Conservation (phyloP, 2,113 vertebrate genomes). For the Donacobius atricapilla region DNA sequence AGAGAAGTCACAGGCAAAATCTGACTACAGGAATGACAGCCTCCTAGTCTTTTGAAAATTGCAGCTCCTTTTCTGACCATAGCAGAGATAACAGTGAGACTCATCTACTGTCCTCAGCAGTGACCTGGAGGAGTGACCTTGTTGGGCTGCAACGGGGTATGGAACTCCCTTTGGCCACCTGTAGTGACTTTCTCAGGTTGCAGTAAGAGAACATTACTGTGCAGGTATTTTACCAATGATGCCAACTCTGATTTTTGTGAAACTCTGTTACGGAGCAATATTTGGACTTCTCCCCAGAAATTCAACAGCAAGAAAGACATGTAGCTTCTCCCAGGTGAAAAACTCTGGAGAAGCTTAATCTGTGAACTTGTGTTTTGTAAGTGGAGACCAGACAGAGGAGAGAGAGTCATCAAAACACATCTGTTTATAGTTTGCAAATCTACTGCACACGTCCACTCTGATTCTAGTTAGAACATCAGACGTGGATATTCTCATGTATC, state of each 20-base stretch:
- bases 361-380: not conserved
- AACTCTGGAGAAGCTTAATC: not conserved
- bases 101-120: not conserved
- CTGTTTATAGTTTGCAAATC: not conserved
- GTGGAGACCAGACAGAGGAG: not conserved
- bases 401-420: slow-evolving; percentile 15
- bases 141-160: not conserved
- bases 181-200: not conserved
- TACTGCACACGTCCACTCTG: not conserved
- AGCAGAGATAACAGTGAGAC: not conserved
- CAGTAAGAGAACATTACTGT: not conserved
- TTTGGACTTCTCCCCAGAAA: not conserved
- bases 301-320: not conserved
- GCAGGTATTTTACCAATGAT: not conserved
- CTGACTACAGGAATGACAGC: not conserved
- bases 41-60: not conserved
- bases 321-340: not conserved
- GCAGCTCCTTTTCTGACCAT: not conserved
- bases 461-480: slow-evolving; percentile 8
- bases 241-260: not conserved
- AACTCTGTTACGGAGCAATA: not conserved
- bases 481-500: not conserved
- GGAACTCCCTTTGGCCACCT: not conserved
- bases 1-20: not conserved
- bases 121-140: not conserved